A percentile compares a stretch with the other conserved stretches of the same genome.
Evolutionary conservation across 2,113 vertebrate genomes (phyloP).

Genomic region (Noturus placidus): DNA sequence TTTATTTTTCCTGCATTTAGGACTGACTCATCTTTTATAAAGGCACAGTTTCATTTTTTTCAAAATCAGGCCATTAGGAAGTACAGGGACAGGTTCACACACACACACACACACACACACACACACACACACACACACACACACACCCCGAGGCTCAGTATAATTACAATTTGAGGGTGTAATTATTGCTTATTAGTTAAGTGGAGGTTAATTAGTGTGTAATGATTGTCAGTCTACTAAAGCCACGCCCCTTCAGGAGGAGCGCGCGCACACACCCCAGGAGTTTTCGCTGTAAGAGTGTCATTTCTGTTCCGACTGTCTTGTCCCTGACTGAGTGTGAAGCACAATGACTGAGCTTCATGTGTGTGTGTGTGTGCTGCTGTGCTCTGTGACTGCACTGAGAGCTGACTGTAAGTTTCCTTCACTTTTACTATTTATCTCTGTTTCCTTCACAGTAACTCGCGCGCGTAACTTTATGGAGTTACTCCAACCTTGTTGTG

Average conservation of each 20-base stretch:
- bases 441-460: background rate
- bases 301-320: background rate
- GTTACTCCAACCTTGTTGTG: background rate
- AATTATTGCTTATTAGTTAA: background rate
- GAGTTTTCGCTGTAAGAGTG: background rate
- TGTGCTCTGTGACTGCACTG: background rate
- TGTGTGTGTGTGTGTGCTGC: background rate
- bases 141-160: background rate
- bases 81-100: no score
- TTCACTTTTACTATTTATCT: background rate
- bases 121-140: background rate
- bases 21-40: no score
- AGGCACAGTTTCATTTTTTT: no score
- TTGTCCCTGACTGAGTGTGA: background rate
- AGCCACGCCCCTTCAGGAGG: background rate
- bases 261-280: background rate
- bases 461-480: no score
- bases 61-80: no score
- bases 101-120: no score
- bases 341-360: background rate
- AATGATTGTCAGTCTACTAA: background rate
- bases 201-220: background rate
- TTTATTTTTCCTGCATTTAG: no score
- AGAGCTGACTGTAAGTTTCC: background rate
- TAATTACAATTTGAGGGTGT: background rate